Conservation (phyloP, 2,113 vertebrate genomes). For the Tor tambroides region DNA sequence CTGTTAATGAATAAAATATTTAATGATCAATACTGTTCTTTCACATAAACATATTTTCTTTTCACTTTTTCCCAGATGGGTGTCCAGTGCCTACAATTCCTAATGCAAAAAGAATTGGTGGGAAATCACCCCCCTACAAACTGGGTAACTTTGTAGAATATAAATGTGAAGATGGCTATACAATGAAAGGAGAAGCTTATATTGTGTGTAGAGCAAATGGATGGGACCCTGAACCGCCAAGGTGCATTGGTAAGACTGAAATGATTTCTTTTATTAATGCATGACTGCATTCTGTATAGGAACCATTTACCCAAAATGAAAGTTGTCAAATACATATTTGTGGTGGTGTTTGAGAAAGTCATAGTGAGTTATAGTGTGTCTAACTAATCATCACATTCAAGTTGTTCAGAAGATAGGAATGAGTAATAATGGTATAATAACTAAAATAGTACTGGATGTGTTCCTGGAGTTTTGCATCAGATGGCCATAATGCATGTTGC, state of each 20-base stretch:
- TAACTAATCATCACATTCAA: too few species aligned
- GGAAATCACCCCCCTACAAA: constrained; percentile 48
- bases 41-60: constrained; percentile 3
- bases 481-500: not conserved
- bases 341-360: too few species aligned
- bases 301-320: not conserved
- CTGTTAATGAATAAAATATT: not conserved
- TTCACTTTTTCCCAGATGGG: constrained; percentile 47
- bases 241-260: constrained; percentile 53
- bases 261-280: not conserved
- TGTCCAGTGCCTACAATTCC: fast-evolving
- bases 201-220: constrained; percentile 25
- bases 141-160: not conserved
- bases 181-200: not conserved
- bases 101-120: fast-evolving
- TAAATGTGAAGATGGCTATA: constrained; percentile 29
- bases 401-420: too few species aligned
- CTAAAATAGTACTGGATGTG: not conserved
- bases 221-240: constrained; percentile 41
- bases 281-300: not conserved
- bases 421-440: not conserved
- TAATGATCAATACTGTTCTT: not conserved
- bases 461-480: not conserved
- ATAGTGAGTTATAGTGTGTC: too few species aligned
- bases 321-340: not conserved